Conservation (phyloP, 2,113 vertebrate species). For the Neomonachus schauinslandi region DNA sequence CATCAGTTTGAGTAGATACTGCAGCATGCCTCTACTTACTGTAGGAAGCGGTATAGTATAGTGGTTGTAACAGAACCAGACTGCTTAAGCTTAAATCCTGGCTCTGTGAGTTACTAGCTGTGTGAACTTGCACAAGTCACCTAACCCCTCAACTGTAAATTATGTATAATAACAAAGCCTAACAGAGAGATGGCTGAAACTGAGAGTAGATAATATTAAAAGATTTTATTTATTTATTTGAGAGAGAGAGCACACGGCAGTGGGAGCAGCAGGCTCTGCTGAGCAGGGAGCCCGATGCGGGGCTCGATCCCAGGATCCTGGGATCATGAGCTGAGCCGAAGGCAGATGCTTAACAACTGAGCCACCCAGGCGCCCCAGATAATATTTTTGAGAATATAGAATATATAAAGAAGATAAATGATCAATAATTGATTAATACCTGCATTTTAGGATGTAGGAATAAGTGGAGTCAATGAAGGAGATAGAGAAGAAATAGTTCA, state of each 20-base stretch:
- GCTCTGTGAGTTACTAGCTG: background rate
- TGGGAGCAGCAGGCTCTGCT: too few species aligned
- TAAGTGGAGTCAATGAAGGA: background rate
- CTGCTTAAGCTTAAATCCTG: background rate
- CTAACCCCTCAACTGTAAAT: background rate
- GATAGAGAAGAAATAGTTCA: background rate
- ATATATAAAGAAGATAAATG: background rate
- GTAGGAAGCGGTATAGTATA: background rate
- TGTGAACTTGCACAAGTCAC: background rate
- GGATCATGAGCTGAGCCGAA: too few species aligned
- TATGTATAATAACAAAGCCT: background rate
- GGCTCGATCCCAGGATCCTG: too few species aligned
- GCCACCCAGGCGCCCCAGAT: background rate
- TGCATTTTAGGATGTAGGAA: background rate
- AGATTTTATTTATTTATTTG: too few species aligned
- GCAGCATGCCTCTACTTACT: background rate
- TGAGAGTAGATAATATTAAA: background rate
- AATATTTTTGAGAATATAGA: background rate
- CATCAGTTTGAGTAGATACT: background rate
- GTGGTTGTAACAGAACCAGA: background rate
- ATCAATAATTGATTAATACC: constrained; percentile 15
- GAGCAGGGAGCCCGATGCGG: too few species aligned
- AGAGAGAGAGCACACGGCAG: too few species aligned
- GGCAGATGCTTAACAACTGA: too few species aligned
- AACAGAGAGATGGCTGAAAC: background rate